A percentile compares a stretch with the other conserved stretches of the same genome.
phyloP scores from a whole-genome alignment of 2,888 invertebrate species.

The Leptura quadrifasciata region DNA sequence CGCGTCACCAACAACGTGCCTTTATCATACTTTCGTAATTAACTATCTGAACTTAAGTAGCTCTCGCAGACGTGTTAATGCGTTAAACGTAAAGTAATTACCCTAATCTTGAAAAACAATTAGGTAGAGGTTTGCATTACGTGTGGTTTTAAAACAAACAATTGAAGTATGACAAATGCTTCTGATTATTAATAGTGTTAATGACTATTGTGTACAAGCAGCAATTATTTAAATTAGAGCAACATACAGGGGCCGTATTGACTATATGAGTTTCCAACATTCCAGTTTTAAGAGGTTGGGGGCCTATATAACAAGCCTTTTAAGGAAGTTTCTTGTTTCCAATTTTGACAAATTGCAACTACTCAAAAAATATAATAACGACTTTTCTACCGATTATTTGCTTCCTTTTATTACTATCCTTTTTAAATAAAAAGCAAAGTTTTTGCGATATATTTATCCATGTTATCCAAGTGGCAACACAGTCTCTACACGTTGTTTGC shows the following conservation, averaged over 20 bases:
- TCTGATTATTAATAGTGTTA: constrained; percentile 6
- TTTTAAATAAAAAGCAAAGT: too few species aligned
- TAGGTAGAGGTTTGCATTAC: constrained; percentile 33
- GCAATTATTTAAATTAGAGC: not conserved
- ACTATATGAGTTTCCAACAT: not conserved
- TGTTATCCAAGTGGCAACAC: too few species aligned
- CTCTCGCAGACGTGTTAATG: constrained; percentile 38
- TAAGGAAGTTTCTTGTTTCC: too few species aligned
- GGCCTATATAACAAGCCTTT: too few species aligned
- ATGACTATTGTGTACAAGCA: constrained; percentile 6
- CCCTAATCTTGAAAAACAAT: constrained; percentile 51
- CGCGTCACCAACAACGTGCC: not conserved
- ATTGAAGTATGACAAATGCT: constrained; percentile 15
- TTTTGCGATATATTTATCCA: too few species aligned
- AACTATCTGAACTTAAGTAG: constrained; percentile 28
- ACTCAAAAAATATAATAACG: too few species aligned
- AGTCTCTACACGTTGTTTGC: too few species aligned
- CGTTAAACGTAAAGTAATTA: constrained; percentile 49
- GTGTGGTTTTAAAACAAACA: constrained; percentile 25
- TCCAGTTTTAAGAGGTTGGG: too few species aligned
- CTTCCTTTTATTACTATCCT: too few species aligned
- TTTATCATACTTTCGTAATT: constrained; percentile 26
- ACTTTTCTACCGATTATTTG: too few species aligned
- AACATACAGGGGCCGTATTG: not conserved
- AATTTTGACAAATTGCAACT: too few species aligned